phyloP scores from a whole-genome alignment of 2,888 invertebrate genomes.

The Mesopsocus fuscifrons region DNA sequence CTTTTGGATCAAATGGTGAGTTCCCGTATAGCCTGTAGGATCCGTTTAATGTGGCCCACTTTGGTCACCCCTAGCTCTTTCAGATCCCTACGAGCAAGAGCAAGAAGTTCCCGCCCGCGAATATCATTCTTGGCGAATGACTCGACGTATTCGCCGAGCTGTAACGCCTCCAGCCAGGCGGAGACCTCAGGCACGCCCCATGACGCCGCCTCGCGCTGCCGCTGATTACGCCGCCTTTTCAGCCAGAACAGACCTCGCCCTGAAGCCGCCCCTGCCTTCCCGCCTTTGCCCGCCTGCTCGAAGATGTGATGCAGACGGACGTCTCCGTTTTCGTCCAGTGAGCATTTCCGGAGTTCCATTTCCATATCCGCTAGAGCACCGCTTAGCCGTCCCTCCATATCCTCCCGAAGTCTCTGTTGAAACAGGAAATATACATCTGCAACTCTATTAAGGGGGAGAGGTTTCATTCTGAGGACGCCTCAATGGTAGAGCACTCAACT shows the following conservation, averaged over 20 bases:
- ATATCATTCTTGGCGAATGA: conserved; percentile 82
- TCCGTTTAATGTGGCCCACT: conserved; percentile 89
- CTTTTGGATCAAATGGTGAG: conserved; percentile 23
- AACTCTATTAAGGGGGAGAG: too few relatives aligned
- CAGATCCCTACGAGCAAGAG: conserved; percentile 66
- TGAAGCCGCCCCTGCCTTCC: too few relatives aligned
- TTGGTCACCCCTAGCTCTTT: conserved; percentile 86
- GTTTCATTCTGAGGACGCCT: too few relatives aligned
- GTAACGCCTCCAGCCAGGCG: conserved; percentile 73
- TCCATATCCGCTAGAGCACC: conserved; percentile 47
- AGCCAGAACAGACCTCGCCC: conserved; percentile 44
- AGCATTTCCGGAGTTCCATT: conserved; percentile 48
- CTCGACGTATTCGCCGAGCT: conserved; percentile 79
- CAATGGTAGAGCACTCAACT: too few relatives aligned
- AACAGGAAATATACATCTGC: conserved; percentile 9
- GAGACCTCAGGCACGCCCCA: conserved; percentile 80
- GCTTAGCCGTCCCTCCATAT: conserved; percentile 47
- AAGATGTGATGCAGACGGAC: conserved; percentile 35
- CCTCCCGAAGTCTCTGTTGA: conserved; percentile 36
- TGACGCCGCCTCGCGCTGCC: conserved; percentile 30
- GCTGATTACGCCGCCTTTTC: conserved; percentile 30
- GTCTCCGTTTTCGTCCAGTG: conserved; percentile 37
- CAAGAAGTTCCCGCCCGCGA: conserved; percentile 71
- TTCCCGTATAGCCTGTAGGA: conserved; percentile 83
- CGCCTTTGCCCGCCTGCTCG: conserved; percentile 19